Percentiles rank a stretch among this genome's conserved stretches.
Conservation (phyloP, 2,113 vertebrate genomes). For the Sorex araneus region DNA sequence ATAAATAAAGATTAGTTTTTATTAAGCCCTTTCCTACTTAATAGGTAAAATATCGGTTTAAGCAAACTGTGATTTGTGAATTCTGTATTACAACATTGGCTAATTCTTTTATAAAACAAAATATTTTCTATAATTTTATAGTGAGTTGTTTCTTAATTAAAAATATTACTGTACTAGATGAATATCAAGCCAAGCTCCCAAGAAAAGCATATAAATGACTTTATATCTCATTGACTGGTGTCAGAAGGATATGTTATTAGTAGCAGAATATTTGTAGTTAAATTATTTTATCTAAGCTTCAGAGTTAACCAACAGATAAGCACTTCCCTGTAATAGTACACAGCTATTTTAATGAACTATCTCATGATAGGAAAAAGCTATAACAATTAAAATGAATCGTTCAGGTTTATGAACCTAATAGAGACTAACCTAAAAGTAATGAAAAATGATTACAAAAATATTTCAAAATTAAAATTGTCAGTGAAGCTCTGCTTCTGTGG, state of each 20-base stretch:
- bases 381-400: background rate
- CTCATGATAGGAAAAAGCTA: background rate
- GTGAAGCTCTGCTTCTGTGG: too few species aligned
- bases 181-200: background rate
- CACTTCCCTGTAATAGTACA: background rate
- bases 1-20: background rate
- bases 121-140: conserved; percentile 18
- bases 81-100: background rate
- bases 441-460: too few species aligned
- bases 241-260: background rate
- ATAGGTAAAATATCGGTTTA: background rate
- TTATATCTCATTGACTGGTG: background rate
- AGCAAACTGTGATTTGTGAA: background rate
- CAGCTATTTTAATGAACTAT: background rate
- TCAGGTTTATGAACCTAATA: background rate
- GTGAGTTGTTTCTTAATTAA: background rate
- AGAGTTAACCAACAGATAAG: background rate
- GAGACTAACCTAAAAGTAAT: too few species aligned
- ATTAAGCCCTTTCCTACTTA: background rate
- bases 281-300: background rate
- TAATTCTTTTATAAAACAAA: background rate
- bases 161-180: conserved; percentile 1
- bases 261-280: background rate
- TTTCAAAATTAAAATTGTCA: too few species aligned
- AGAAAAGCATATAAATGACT: background rate